Conservation (phyloP, 2,113 vertebrate species). For the Hippoglossus stenolepis region DNA sequence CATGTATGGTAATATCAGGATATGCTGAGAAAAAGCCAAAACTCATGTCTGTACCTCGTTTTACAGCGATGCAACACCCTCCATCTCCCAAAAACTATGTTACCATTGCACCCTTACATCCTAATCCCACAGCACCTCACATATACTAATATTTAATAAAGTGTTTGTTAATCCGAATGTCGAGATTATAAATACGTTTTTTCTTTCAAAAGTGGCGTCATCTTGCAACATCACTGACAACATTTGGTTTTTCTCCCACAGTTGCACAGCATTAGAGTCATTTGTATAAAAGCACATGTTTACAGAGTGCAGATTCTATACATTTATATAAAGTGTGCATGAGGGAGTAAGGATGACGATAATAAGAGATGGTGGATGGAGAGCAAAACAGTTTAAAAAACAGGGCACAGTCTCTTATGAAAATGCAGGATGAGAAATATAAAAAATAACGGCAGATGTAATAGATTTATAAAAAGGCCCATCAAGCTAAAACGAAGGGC, state of each 20-base stretch:
- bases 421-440: constrained; percentile 1
- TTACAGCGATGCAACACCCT: neutral
- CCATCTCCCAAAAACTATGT: neutral
- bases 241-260: neutral
- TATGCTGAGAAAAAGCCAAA: constrained; percentile 1
- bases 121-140: constrained; percentile 1
- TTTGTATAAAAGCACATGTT: constrained; percentile 26
- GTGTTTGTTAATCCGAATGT: neutral
- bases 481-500: neutral
- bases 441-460: constrained; percentile 19
- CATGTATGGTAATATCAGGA: neutral
- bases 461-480: constrained; percentile 17
- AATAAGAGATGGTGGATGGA: neutral
- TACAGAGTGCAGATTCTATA: constrained; percentile 1
- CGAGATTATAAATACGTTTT: neutral
- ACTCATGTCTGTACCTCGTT: neutral
- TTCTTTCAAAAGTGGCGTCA: constrained; percentile 22
- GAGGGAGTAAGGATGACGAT: constrained; percentile 3
- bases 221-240: neutral
- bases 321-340: constrained; percentile 6
- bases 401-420: neutral
- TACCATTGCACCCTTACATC: neutral
- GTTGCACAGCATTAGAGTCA: constrained; percentile 50
- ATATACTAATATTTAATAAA: neutral
- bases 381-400: neutral